Evolutionary conservation across 2,888 invertebrate genomes (phyloP).

Genomic region (Tridacna gigas): DNA sequence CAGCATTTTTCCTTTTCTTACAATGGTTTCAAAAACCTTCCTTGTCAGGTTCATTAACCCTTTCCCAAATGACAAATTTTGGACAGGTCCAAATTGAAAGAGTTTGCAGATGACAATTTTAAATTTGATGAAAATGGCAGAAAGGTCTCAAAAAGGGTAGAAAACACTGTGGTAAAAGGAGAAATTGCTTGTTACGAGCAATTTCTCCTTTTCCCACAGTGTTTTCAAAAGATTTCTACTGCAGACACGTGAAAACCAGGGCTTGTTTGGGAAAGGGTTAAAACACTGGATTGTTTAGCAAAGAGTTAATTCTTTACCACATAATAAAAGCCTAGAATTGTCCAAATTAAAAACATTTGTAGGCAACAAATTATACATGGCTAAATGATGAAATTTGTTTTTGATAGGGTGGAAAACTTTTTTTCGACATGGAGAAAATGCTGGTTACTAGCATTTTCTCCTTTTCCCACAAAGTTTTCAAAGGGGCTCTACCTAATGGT

Average conservation of each 20-base stretch:
- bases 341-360: too few relatives aligned
- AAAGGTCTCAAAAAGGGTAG: too few relatives aligned
- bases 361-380: neutral
- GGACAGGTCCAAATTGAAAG: too few relatives aligned
- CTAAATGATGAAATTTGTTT: neutral
- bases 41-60: neutral
- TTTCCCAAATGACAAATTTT: neutral
- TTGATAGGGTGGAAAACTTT: neutral
- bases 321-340: too few relatives aligned
- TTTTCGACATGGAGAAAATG: neutral
- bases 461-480: constrained; percentile 2
- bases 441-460: neutral
- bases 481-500: neutral
- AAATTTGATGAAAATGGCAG: too few relatives aligned
- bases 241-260: too few relatives aligned
- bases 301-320: too few relatives aligned
- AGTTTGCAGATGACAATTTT: neutral
- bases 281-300: too few relatives aligned
- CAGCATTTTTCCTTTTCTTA: too few relatives aligned
- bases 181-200: neutral
- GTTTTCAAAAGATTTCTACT: too few relatives aligned
- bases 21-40: neutral
- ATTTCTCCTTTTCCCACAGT: neutral
- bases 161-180: neutral
- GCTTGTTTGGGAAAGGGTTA: too few relatives aligned